Evolutionary conservation across 1,140 invertebrate genomes (phyloP).

Genomic region (Cherax quadricarinatus): DNA sequence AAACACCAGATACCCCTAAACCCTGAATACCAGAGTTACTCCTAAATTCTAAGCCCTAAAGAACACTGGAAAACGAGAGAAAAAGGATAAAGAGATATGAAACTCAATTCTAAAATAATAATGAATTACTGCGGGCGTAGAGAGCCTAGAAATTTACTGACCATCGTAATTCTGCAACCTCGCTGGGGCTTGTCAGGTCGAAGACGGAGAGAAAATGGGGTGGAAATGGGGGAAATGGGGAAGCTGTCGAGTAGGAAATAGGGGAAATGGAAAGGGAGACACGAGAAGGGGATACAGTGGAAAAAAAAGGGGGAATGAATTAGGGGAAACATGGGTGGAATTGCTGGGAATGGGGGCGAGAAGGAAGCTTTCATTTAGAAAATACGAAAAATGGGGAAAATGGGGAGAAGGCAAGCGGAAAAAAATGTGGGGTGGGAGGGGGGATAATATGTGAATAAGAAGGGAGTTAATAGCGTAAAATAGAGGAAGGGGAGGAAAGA

Average conservation of each 20-base stretch:
- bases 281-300: not conserved
- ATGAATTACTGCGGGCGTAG: slow-evolving; percentile 34
- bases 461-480: not conserved
- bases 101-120: slow-evolving; percentile 29
- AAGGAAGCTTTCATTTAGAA: too few species aligned
- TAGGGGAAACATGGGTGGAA: not conserved
- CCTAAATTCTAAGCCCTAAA: too few species aligned
- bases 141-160: slow-evolving; percentile 37
- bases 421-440: too few species aligned
- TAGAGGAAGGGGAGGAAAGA: not conserved
- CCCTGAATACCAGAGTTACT: too few species aligned
- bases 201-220: slow-evolving; percentile 17
- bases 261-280: not conserved
- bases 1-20: not conserved
- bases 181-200: slow-evolving; percentile 7
- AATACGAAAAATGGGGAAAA: not conserved
- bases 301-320: not conserved
- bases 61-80: not conserved
- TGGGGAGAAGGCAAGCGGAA: not conserved
- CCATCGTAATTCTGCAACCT: slow-evolving; percentile 2
- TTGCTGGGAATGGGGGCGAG: not conserved
- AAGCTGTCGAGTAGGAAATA: not conserved
- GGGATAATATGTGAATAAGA: too few species aligned
- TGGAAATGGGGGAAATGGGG: not conserved
- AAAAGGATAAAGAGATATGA: slow-evolving; percentile 1